Base-by-base conservation (phyloP, 2,888 invertebrate species). In the Lepeophtheirus nordmannii region DNA sequence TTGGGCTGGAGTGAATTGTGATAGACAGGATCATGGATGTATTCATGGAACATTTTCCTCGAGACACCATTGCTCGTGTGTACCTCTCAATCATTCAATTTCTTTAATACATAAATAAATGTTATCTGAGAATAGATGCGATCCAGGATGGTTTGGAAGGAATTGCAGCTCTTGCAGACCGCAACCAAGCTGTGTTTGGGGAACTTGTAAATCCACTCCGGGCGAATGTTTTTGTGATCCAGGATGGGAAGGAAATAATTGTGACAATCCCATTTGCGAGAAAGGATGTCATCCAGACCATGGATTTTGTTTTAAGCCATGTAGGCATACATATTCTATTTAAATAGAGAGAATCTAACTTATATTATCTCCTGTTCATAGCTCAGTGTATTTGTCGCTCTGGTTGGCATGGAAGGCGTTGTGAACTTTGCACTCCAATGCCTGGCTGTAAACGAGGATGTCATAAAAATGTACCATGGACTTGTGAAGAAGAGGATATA, bases 401-500 rank as follows among this genome's bases (percentile, higher is more conserved):
- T 46, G 53, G 53, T 46, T 46, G 53, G 53, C n/a, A 46, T 14
- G 53, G 53, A 46, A 17, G 8, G 5, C 14, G 17, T 46, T 46
- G 53, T 46, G 53, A 46, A 3, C n/a, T 46, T 17, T 46, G 53
- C 17, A 46, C 14, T 14, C 53, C 53, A 46, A 46, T 46, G 53
- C 53, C 53, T n/a, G 53, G 53, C 1, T 46, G 53, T 8, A 17
- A 2, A 46, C 14, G 17, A 46, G 53, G 53, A n/a, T 46, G 53
- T 17, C 53, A 17, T 14, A 46, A 46, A 46, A 46, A 46, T 46
- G 8, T 8, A 46, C 53, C 53, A 3, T 46, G 53, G 53, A 46
- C 53, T n/a, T 46, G 53, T 17, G 53, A 46, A 17, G 53, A 46
- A 17, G 53, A 46, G 53, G 53, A 46, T 46, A 46, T 46, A n/a